Conservation (phyloP, 1,140 invertebrate genomes). For the Thaumetopoea pityocampa region DNA sequence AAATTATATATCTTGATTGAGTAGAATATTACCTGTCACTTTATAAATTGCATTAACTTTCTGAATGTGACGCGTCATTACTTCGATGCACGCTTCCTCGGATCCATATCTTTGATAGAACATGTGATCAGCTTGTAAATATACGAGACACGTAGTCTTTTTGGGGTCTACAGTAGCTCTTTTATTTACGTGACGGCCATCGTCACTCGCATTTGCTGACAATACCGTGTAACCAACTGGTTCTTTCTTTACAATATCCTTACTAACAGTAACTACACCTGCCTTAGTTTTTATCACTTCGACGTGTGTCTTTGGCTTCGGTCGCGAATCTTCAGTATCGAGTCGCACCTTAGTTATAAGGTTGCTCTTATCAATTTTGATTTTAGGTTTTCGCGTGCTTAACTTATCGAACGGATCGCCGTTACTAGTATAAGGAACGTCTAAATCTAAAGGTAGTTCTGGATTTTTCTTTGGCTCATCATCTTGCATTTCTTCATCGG, state of each 20-base stretch:
- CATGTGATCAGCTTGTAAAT: constrained; percentile 95
- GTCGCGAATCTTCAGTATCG: constrained; percentile 75
- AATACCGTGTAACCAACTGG: constrained; percentile 66
- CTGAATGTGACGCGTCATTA: constrained; percentile 95
- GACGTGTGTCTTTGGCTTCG: constrained; percentile 79
- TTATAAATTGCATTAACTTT: constrained; percentile 95
- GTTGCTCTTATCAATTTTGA: constrained; percentile 72
- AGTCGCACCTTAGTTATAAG: constrained; percentile 69
- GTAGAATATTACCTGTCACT: constrained; percentile 82
- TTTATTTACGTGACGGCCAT: constrained; percentile 80
- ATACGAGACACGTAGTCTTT: constrained; percentile 92
- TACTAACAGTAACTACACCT: constrained; percentile 72
- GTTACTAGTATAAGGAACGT: constrained; percentile 79
- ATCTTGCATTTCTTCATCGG: constrained; percentile 75
- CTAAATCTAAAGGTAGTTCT: constrained; percentile 78
- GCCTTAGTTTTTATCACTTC: constrained; percentile 79
- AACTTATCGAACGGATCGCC: constrained; percentile 70
- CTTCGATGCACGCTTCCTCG: constrained; percentile 95
- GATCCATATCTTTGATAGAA: constrained; percentile 94
- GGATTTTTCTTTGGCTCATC: constrained; percentile 77
- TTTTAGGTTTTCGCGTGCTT: constrained; percentile 69
- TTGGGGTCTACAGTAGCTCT: constrained; percentile 86
- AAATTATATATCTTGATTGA: constrained; percentile 2
- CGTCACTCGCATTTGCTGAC: constrained; percentile 75
- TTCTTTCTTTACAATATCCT: constrained; percentile 70